Evolutionary conservation across 2,888 invertebrate genomes (phyloP).

Genomic region (Athetis lepigone): DNA sequence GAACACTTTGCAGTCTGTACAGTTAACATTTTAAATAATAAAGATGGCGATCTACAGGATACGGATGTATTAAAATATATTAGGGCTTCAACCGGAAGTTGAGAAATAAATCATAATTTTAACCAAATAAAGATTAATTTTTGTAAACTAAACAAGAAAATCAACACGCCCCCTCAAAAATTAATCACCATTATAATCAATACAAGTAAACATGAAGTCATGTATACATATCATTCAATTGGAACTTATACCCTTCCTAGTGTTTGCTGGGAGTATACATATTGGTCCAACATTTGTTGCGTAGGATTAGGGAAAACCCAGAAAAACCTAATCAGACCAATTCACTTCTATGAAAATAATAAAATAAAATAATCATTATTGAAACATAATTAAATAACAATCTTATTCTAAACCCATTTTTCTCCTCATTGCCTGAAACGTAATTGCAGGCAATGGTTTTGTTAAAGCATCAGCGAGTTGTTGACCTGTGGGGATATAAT

Average conservation of each 20-base stretch:
- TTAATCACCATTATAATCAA: too few relatives aligned
- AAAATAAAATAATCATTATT: not conserved
- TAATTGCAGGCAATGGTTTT: not conserved
- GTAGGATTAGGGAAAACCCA: conserved; percentile 1
- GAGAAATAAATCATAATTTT: too few relatives aligned
- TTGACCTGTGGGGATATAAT: too few relatives aligned
- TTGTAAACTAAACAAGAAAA: too few relatives aligned
- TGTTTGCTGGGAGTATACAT: conserved; percentile 3
- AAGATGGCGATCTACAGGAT: too few relatives aligned
- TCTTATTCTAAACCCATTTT: conserved; percentile 1
- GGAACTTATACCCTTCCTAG: conserved; percentile 1
- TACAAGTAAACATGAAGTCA: too few relatives aligned
- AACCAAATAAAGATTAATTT: too few relatives aligned
- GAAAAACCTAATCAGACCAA: conserved; percentile 10
- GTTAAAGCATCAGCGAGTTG: not conserved
- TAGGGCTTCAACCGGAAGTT: too few relatives aligned
- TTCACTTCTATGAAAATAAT: not conserved
- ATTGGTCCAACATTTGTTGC: conserved; percentile 7
- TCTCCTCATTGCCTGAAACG: not conserved
- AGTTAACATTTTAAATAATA: too few relatives aligned
- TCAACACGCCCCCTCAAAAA: too few relatives aligned
- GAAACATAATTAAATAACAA: not conserved
- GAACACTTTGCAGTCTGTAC: too few relatives aligned
- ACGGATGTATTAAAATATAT: too few relatives aligned
- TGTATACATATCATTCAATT: not conserved